Conservation (phyloP, 2,888 invertebrate species). For the Heliconius charithonia region DNA sequence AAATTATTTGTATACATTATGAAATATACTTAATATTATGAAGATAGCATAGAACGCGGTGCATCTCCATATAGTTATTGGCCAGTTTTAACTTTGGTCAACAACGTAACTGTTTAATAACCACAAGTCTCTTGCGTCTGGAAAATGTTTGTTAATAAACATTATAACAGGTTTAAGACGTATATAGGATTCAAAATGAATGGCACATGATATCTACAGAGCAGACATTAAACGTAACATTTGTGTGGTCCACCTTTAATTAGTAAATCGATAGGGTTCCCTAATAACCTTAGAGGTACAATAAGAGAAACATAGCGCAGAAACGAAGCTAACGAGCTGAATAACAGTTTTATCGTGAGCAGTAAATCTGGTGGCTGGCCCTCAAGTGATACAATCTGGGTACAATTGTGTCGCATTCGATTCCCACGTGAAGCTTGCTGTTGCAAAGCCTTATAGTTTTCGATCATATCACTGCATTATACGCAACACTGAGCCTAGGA, state of each 20-base stretch:
- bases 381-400: slow-evolving; percentile 46
- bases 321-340: slow-evolving; percentile 63
- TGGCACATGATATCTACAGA: slow-evolving; percentile 21
- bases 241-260: slow-evolving; percentile 44
- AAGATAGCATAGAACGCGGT: background rate
- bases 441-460: slow-evolving; percentile 38
- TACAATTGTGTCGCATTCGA: slow-evolving; percentile 46
- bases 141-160: background rate
- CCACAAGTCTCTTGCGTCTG: background rate
- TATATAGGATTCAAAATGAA: slow-evolving; percentile 13
- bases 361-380: slow-evolving; percentile 46
- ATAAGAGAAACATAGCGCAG: slow-evolving; percentile 45
- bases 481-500: slow-evolving; percentile 15
- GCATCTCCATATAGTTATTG: background rate
- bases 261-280: slow-evolving; percentile 42
- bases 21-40: background rate
- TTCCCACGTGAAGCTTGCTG: slow-evolving; percentile 47
- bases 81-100: background rate
- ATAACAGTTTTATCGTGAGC: slow-evolving; percentile 60
- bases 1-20: no score
- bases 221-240: slow-evolving; percentile 15
- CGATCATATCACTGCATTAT: slow-evolving; percentile 43
- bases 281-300: slow-evolving; percentile 45
- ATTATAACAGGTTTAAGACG: background rate
- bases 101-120: background rate